Base-by-base conservation (phyloP, 2,113 vertebrate species). In the Dipodomys ordii region DNA sequence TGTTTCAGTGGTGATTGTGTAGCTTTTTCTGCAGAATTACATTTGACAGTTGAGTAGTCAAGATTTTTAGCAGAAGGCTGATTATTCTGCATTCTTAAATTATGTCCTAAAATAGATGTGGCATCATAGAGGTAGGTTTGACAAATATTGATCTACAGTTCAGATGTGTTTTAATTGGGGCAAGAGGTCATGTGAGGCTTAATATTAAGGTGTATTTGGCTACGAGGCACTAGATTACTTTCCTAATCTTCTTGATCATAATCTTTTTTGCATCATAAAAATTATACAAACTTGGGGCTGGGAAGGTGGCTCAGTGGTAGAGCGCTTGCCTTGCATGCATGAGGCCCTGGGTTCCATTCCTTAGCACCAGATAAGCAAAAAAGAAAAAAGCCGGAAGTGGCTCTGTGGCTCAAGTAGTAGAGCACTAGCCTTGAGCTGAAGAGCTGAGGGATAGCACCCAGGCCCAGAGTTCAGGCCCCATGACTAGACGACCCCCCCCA, bases 11-110 rank as follows among this genome's bases (percentile, higher is more conserved):
- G 64, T 90, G 83, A 93, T 93, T 83, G 16, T 90, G 19, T 93
- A 85, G 44, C 81, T 80, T 90, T 94, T 92, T 88, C 72, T 91
- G 73, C 64, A 92, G 74, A 92, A 94, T 94, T 96, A 80, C 74
- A 87, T 92, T 86, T 93, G 94, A 95, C 91, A 93, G n/a, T 89
- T 83, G 79, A 65, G 12, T 87, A 94, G 81, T 90, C 39, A 80
- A 85, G 79, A 80, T 94, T 96, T 94, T 83, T 94, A 83, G 71
- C 53, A 28, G 92, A 27, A 86, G 23, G 19, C 53, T 90, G 78
- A 95, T 95, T 88, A 87, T 90, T 18, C 32, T 94, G n/a, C 27
- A 67, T 90, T 95, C 92, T 96, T 93, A 93, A 88, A 84, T 96
- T 90, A 83, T 62, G 73, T 95, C 82, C 92, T 90, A 80, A 96